A percentile compares a stretch with the other conserved stretches of the same genome.
Evolutionary conservation across 2,888 invertebrate species (phyloP).

Genomic region (Melanargia galathea): DNA sequence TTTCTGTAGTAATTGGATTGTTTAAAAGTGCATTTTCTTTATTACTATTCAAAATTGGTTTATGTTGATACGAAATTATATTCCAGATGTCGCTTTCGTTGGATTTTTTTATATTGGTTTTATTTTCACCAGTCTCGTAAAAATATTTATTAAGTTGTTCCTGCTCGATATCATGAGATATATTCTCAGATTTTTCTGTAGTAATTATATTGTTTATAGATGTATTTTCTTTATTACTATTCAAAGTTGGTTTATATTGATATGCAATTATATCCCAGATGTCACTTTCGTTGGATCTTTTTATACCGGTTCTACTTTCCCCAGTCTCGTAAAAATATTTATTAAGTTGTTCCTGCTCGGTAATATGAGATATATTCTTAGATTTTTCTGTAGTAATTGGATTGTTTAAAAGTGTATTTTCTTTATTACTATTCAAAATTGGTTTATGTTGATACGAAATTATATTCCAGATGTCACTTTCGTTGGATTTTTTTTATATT

Average conservation of each 20-base stretch:
- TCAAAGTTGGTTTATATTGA: not conserved
- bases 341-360: not conserved
- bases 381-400: not conserved
- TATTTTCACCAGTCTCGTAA: not conserved
- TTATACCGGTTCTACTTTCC: not conserved
- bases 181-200: not conserved
- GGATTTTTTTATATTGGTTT: not conserved
- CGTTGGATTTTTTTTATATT: not conserved
- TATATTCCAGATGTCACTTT: too few species aligned
- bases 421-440: too few species aligned
- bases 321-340: not conserved
- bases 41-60: too few species aligned
- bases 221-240: not conserved
- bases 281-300: not conserved
- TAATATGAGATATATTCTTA: too few species aligned
- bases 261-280: constrained; percentile 1
- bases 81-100: not conserved
- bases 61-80: too few species aligned
- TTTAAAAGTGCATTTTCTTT: too few species aligned
- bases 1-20: not conserved
- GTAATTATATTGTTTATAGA: not conserved
- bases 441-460: too few species aligned
- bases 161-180: not conserved
- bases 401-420: not conserved
- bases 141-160: not conserved